A percentile compares a stretch with the other conserved stretches of the same genome.
phyloP scores from a whole-genome alignment of 2,113 vertebrate genomes.

The Opisthocomus hoazin region DNA sequence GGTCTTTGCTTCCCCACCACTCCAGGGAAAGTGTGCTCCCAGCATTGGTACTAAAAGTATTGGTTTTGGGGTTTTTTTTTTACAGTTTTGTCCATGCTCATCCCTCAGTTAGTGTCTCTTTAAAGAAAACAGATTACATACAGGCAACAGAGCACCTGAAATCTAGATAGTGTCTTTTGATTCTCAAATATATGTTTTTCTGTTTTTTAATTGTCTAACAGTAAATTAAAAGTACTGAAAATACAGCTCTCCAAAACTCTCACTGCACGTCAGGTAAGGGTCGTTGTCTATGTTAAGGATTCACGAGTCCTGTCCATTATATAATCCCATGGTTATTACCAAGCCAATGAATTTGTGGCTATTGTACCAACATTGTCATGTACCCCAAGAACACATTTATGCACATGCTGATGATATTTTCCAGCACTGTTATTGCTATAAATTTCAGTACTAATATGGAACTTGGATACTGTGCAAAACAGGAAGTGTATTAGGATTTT shows the following conservation, averaged over 20 bases:
- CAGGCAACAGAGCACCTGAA: not conserved
- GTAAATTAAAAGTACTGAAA: not conserved
- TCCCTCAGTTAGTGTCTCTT: not conserved
- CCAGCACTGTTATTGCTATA: not conserved
- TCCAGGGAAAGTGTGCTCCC: not conserved
- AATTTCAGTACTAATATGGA: not conserved
- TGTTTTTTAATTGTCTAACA: not conserved
- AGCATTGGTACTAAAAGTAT: not conserved
- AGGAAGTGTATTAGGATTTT: not conserved
- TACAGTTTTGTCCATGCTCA: not conserved
- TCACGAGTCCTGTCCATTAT: not conserved
- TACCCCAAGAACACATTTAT: not conserved
- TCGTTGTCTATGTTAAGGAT: fast-evolving
- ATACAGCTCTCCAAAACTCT: not conserved
- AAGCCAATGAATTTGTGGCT: not conserved
- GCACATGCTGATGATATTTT: not conserved
- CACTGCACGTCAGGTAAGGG: fast-evolving
- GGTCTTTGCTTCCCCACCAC: not conserved
- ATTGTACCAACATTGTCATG: not conserved
- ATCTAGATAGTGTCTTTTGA: not conserved
- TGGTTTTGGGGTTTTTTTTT: not conserved
- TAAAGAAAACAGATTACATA: not conserved
- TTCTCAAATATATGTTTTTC: not conserved
- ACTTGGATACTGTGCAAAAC: not conserved
- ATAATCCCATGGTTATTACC: not conserved